phyloP scores from a whole-genome alignment of 2,888 invertebrate species.

The Rhaphigaster nebulosa region DNA sequence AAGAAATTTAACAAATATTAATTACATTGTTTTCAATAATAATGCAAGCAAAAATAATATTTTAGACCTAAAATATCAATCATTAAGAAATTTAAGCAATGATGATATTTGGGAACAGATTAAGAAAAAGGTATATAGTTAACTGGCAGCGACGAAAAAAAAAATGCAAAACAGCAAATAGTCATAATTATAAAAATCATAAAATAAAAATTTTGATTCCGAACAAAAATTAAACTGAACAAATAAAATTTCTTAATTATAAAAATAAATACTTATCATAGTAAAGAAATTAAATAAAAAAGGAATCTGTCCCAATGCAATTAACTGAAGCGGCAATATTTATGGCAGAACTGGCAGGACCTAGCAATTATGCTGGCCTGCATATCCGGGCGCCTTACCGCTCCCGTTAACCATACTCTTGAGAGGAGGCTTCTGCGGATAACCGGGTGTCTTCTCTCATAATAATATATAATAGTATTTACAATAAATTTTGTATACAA shows the following conservation, averaged over 20 bases:
- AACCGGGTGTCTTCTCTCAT: background rate
- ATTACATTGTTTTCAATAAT: no score
- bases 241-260: background rate
- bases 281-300: background rate
- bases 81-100: no score
- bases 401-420: background rate
- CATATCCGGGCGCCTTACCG: slow-evolving; percentile 42
- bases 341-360: slow-evolving; percentile 48
- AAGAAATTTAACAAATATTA: no score
- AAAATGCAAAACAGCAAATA: no score
- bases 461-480: background rate
- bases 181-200: no score
- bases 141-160: no score
- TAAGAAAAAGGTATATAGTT: no score
- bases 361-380: slow-evolving; percentile 57
- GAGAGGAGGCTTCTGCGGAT: background rate
- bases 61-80: no score
- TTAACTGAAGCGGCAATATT: slow-evolving; percentile 2
- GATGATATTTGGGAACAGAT: no score
- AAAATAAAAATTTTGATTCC: no score
- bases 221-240: no score
- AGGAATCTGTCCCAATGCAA: background rate
- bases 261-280: background rate
- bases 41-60: no score
- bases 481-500: background rate